Evolutionary conservation across 2,888 invertebrate genomes (phyloP), one percentile per base, ranked within the genome.

Genomic region (Drosophila flavopinicola): DNA sequence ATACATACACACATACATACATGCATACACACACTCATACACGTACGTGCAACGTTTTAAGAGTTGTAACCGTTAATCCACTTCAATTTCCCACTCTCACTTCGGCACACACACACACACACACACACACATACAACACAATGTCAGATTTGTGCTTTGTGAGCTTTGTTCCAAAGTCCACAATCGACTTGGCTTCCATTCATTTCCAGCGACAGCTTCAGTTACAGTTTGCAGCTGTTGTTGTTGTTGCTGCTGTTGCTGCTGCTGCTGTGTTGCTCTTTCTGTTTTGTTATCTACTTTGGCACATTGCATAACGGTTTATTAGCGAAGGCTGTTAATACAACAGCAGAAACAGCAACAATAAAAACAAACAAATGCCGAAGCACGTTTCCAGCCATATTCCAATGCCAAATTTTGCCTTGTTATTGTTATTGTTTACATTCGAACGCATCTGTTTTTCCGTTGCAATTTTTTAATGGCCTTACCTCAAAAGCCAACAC

Each of bases 231-330:
- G 67, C 59, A 52, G 56, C 56, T 61, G 64, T 45, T 56, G 60
- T 65, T 64, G 56, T 35, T 45, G 38, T 30, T 66, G 30, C 11
- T 59, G 38, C 13, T 64, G 23, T 17, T 59, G 56, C 3, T 56
- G 41, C 10, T 51, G 25, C 42, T 47, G 33, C 38, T 53, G 27
- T 66, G 27, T 63, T 59, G 51, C 33, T 47, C 35, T 52, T 49
- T 47, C 41, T 42, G 58, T 41, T 44, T 68, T 66, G 45, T 48
- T 67, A 66, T 57, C 67, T 71, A 52, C 74, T 72, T 82, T 82
- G 74, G 75, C 75, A 63, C 80, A 80, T 85, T 82, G 82, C 82
- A 85, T 82, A 82, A 82, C 85, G 83, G 85, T 67, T 85, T 83
- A 83, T 83, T 83, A 67, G 79, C 69, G 77, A 78, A 82, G 85